Conservation (phyloP, 2,113 vertebrate species). For the Panthera uncia region DNA sequence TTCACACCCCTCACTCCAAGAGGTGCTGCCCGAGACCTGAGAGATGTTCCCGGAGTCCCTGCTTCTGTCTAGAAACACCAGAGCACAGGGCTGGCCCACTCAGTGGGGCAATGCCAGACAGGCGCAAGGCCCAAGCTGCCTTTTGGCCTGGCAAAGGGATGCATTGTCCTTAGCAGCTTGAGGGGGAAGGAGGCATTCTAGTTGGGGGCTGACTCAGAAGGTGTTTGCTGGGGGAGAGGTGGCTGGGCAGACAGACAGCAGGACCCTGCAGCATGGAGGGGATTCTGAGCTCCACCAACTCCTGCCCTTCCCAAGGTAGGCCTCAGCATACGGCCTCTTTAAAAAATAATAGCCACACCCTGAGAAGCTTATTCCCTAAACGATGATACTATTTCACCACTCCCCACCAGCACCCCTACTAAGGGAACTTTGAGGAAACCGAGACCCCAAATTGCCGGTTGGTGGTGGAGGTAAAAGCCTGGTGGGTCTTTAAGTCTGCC, state of each 20-base stretch:
- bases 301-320: neutral
- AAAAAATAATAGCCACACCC: slow-evolving; percentile 74
- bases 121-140: neutral
- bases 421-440: slow-evolving; percentile 33
- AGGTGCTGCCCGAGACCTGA: neutral
- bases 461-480: neutral
- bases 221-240: neutral
- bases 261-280: neutral
- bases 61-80: slow-evolving; percentile 21
- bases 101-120: neutral
- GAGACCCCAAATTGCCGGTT: neutral
- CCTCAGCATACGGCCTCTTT: slow-evolving; percentile 45
- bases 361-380: slow-evolving; percentile 50
- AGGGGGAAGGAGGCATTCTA: neutral
- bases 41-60: neutral
- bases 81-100: neutral
- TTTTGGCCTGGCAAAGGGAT: neutral
- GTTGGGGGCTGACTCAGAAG: neutral
- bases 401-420: slow-evolving; percentile 33
- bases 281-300: neutral
- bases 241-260: neutral
- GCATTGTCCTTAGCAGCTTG: slow-evolving; percentile 11
- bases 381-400: slow-evolving; percentile 49
- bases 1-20: neutral
- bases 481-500: neutral